Conservation (phyloP, 1,140 invertebrate species). For the Cardiocondyla obscurior region DNA sequence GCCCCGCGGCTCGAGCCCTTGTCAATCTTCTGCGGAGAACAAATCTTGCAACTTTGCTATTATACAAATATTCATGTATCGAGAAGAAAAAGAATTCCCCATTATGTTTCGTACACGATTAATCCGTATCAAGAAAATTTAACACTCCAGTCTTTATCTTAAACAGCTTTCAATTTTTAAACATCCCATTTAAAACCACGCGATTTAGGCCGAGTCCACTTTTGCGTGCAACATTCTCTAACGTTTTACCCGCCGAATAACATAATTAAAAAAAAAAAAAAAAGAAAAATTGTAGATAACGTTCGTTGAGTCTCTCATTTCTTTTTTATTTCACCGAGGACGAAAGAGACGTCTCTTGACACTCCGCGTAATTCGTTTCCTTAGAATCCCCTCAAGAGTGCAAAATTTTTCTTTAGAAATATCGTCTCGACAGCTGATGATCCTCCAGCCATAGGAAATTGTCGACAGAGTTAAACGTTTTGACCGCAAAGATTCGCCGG, state of each 20-base stretch:
- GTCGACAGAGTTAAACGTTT: constrained; percentile 61
- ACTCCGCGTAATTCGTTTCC: not conserved
- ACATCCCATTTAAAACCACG: no score
- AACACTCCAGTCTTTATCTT: not conserved
- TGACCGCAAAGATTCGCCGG: constrained; percentile 58
- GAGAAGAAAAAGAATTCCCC: no score
- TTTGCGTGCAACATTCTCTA: not conserved
- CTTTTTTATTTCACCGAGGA: not conserved
- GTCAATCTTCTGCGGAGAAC: not conserved
- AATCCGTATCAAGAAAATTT: not conserved
- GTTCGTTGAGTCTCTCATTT: not conserved
- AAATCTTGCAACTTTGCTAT: not conserved
- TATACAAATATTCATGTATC: no score
- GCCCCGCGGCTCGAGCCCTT: constrained; percentile 61
- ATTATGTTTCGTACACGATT: no score
- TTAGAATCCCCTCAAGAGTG: not conserved
- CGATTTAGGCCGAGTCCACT: no score
- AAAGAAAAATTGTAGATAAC: no score
- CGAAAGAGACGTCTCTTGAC: not conserved
- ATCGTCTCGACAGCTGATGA: not conserved
- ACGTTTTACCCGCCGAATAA: not conserved
- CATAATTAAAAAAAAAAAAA: not conserved
- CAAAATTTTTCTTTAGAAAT: not conserved
- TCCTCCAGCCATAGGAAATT: not conserved
- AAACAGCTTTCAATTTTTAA: not conserved